Evolutionary conservation across 1,140 invertebrate genomes (phyloP).

Genomic region (Papilio dardanus): DNA sequence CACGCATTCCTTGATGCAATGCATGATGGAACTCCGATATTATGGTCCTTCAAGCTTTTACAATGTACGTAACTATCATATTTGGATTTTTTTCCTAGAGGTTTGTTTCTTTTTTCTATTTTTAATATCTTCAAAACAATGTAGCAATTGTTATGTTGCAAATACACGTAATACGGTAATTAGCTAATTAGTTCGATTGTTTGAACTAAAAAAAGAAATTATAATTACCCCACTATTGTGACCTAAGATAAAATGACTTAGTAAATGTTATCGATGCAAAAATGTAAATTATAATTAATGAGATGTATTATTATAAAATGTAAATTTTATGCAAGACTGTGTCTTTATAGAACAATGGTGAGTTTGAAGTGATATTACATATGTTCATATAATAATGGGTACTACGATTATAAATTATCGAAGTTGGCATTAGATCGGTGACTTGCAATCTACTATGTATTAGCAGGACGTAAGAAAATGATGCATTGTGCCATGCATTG

Average conservation of each 20-base stretch:
- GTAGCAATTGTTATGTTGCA: not conserved
- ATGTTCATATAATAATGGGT: too few species aligned
- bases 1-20: not conserved
- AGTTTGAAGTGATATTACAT: too few species aligned
- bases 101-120: not conserved
- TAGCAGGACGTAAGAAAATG: not conserved
- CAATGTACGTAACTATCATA: too few species aligned
- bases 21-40: not conserved
- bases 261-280: not conserved
- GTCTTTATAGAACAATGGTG: not conserved
- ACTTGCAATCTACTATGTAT: not conserved
- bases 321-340: not conserved
- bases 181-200: conserved; percentile 8
- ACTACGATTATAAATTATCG: too few species aligned
- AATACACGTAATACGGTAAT: not conserved
- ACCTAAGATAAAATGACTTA: not conserved
- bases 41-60: not conserved
- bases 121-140: not conserved
- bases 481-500: conserved; percentile 2
- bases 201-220: not conserved
- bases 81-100: not conserved
- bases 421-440: too few species aligned
- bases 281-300: not conserved
- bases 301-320: not conserved
- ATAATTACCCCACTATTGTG: conserved; percentile 7